Evolutionary conservation across 2,888 invertebrate genomes (phyloP).

Genomic region (Xestobium rufovillosum): DNA sequence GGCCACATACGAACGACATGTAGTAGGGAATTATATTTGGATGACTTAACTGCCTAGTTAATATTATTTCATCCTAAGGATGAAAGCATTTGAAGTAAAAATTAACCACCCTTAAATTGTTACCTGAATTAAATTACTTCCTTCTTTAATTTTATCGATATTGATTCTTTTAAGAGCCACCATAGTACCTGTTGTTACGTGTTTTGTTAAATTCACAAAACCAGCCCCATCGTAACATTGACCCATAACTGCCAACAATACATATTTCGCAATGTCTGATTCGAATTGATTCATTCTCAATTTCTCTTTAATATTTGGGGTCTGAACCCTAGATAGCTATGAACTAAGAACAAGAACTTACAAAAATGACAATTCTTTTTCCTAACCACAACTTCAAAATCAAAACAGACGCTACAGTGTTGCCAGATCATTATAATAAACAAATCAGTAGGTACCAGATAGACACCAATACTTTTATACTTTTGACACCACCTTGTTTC

Average conservation of each 20-base stretch:
- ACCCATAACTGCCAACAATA: slow-evolving; percentile 59
- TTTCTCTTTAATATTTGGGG: slow-evolving; percentile 1
- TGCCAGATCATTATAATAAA: no score
- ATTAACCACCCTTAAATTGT: slow-evolving; percentile 4
- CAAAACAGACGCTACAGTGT: no score
- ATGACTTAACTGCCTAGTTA: slow-evolving; percentile 71
- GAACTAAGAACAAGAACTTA: no score
- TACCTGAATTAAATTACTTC: slow-evolving; percentile 53
- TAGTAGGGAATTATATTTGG: slow-evolving; percentile 68
- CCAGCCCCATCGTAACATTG: slow-evolving; percentile 64
- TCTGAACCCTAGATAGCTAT: no score
- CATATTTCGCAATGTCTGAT: slow-evolving; percentile 56
- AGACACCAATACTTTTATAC: no score
- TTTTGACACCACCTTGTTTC: no score
- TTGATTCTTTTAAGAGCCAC: slow-evolving; percentile 71
- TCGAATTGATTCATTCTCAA: slow-evolving; percentile 36
- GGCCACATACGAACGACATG: slow-evolving; percentile 69
- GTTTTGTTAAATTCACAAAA: slow-evolving; percentile 62
- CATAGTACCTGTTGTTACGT: slow-evolving; percentile 56
- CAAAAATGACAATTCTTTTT: no score
- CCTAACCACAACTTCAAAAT: no score
- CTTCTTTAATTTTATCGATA: slow-evolving; percentile 61
- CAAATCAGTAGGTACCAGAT: no score
- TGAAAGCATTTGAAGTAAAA: slow-evolving; percentile 8
- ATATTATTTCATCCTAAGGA: slow-evolving; percentile 68